These are phyloP conservation scores for Girardia tigrina DNA, from an alignment of 2,888 invertebrate species.

Conservation along the genomic window DNA sequence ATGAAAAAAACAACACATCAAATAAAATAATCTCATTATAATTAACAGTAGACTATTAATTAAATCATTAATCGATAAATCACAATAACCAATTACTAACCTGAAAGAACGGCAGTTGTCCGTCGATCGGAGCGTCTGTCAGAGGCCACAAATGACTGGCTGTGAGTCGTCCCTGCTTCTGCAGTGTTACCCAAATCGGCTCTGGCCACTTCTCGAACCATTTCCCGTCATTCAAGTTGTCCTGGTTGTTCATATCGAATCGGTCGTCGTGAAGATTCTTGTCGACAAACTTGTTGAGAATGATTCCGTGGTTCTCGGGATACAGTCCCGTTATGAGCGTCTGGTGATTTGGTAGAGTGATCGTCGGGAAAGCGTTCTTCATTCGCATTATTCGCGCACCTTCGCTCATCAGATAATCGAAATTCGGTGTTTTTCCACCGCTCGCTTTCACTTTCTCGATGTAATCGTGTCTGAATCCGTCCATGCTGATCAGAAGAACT, in stretches of 20 bases:
- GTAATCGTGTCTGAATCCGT: slow-evolving; percentile 35
- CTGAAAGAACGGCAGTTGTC: not conserved
- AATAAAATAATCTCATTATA: too few species aligned
- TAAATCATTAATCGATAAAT: too few species aligned
- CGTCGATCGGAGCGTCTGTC: not conserved
- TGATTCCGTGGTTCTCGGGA: slow-evolving; percentile 33
- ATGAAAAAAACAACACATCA: too few species aligned
- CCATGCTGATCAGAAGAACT: slow-evolving; percentile 27
- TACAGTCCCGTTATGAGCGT: slow-evolving; percentile 35
- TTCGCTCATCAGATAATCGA: slow-evolving; percentile 28
- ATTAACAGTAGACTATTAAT: too few species aligned
- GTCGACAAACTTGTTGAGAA: slow-evolving; percentile 1
- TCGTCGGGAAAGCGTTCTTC: slow-evolving; percentile 33
- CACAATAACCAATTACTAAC: too few species aligned
- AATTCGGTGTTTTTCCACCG: slow-evolving; percentile 17
- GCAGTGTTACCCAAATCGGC: slow-evolving; percentile 25
- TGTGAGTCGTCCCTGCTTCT: not conserved
- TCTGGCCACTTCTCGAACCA: slow-evolving; percentile 16
- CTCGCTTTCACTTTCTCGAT: slow-evolving; percentile 21
- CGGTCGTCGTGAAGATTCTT: not conserved
- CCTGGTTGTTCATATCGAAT: slow-evolving; percentile 11
- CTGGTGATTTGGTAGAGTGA: slow-evolving; percentile 36
- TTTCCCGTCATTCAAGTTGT: not conserved
- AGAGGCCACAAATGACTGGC: slow-evolving; percentile 1
- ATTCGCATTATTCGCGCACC: not conserved